Conservation (phyloP, 1,140 invertebrate genomes). For the Euura saliciscinereae region DNA sequence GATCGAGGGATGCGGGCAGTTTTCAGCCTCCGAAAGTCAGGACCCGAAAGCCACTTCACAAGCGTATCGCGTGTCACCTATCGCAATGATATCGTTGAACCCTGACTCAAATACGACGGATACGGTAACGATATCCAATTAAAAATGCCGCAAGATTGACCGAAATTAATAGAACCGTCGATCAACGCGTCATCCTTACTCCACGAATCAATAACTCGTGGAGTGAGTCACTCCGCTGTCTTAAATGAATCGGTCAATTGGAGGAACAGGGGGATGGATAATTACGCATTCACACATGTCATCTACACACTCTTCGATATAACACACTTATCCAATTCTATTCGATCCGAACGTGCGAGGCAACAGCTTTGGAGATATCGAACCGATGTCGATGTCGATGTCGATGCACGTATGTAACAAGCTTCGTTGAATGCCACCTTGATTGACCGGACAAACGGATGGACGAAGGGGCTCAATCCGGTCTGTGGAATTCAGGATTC, state of each 20-base stretch:
- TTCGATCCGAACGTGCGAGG: background rate
- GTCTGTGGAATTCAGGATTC: background rate
- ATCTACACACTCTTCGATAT: background rate
- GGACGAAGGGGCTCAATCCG: background rate
- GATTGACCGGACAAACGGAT: slow-evolving; percentile 6
- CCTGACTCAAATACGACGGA: background rate
- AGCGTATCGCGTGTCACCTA: background rate
- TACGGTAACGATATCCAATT: background rate
- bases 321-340: background rate
- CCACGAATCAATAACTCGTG: background rate
- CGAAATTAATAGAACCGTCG: background rate
- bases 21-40: background rate
- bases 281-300: background rate
- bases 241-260: background rate
- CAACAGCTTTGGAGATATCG: background rate
- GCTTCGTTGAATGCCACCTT: background rate
- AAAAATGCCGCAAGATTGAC: background rate
- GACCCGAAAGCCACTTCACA: background rate
- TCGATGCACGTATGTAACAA: slow-evolving; percentile 3
- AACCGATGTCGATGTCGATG: background rate
- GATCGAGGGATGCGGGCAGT: background rate
- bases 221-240: background rate
- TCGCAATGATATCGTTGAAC: background rate
- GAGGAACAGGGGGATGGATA: no score
- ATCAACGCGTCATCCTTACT: background rate